A percentile compares a stretch with the other conserved stretches of the same genome.
These are phyloP conservation scores for Nematopogon swammerdamellus DNA, from an alignment of 2,888 invertebrate species.

Conservation along the genomic window DNA sequence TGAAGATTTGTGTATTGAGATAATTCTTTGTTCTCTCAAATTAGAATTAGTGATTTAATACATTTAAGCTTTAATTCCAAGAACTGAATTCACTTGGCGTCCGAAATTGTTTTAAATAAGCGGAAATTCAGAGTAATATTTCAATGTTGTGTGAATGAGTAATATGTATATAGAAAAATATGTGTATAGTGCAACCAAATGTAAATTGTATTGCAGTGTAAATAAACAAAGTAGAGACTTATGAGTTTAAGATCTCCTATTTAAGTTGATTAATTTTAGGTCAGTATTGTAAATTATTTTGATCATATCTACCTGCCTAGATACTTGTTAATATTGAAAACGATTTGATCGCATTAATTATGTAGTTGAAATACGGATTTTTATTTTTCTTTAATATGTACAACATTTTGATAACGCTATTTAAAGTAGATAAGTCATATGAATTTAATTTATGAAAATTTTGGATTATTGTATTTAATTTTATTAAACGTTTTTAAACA, in stretches of 20 bases:
- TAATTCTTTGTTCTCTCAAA: too few species aligned
- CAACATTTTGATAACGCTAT: not conserved
- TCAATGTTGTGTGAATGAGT: too few species aligned
- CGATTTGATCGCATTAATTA: not conserved
- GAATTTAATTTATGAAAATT: not conserved
- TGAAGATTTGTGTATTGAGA: too few species aligned
- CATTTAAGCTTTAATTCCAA: too few species aligned
- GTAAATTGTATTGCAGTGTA: too few species aligned
- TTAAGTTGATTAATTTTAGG: not conserved
- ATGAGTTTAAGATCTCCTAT: not conserved
- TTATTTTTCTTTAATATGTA: too few species aligned
- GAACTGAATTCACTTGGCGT: too few species aligned
- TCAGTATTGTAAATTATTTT: not conserved
- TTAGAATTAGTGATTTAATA: too few species aligned
- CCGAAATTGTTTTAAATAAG: too few species aligned
- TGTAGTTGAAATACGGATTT: not conserved
- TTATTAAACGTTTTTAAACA: not conserved
- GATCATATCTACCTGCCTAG: not conserved
- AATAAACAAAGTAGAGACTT: not conserved
- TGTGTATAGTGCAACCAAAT: too few species aligned
- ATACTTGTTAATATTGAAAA: not conserved
- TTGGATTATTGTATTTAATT: not conserved
- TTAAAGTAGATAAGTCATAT: not conserved
- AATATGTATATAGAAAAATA: too few species aligned
- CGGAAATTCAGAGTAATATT: not conserved